A percentile compares a stretch with the other conserved stretches of the same genome.
Conservation (phyloP, 2,888 invertebrate species). For the Nomada fucata region DNA sequence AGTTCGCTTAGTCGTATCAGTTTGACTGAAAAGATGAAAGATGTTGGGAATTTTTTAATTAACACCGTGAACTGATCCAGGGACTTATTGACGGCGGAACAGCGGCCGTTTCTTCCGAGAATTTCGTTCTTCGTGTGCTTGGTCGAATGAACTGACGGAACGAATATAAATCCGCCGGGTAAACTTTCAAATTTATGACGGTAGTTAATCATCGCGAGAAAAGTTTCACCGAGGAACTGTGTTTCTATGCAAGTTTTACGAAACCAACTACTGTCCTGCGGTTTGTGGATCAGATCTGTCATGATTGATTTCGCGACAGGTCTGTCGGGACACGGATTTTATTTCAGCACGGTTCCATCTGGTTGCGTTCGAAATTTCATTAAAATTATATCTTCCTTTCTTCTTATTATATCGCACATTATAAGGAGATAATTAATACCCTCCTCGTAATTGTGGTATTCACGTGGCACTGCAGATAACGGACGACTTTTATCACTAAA, state of each 20-base stretch:
- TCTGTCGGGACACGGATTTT: neutral
- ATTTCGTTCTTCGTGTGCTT: constrained; percentile 25
- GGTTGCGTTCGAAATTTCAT: too few species aligned
- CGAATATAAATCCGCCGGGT: constrained; percentile 49
- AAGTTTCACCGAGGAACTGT: constrained; percentile 40
- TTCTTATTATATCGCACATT: too few species aligned
- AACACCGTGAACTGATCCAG: neutral
- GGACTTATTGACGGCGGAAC: neutral
- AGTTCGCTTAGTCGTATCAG: too few species aligned
- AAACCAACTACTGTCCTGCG: neutral
- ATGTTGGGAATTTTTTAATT: too few species aligned
- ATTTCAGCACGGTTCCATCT: neutral
- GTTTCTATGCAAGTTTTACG: constrained; percentile 35
- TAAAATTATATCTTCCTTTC: too few species aligned
- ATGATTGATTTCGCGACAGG: neutral
- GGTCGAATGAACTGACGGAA: constrained; percentile 12
- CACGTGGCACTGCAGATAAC: too few species aligned
- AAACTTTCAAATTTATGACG: constrained; percentile 51
- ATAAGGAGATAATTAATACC: too few species aligned
- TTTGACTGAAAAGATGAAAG: too few species aligned
- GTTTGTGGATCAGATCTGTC: neutral
- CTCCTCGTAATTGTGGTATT: too few species aligned
- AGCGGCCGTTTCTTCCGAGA: constrained; percentile 45
- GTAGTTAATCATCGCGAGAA: constrained; percentile 44
- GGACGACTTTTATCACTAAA: too few species aligned